Evolutionary conservation across 1,140 invertebrate genomes (phyloP).

Genomic region (Heterodera schachtii): DNA sequence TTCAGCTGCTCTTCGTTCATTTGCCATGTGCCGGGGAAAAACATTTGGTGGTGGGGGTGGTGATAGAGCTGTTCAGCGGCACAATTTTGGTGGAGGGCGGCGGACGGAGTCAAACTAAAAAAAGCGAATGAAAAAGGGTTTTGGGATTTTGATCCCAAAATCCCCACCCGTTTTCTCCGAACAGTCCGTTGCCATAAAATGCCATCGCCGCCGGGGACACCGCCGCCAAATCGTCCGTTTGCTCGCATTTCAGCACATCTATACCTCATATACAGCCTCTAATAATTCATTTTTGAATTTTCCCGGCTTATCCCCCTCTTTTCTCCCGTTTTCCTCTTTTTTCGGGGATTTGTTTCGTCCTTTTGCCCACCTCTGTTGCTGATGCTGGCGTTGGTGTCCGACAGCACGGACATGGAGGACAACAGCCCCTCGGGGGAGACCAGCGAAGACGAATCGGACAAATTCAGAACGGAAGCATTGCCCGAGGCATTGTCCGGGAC

Average conservation of each 20-base stretch:
- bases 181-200: not conserved
- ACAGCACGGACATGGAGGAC: not conserved
- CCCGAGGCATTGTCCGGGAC: not conserved
- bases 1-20: not conserved
- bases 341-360: no score
- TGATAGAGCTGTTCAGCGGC: conserved; percentile 1
- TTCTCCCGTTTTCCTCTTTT: no score
- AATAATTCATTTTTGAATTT: no score
- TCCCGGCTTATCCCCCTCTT: no score
- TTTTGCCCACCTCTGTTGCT: not conserved
- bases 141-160: no score
- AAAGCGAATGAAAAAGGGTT: no score
- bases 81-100: not conserved
- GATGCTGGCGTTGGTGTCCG: not conserved
- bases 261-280: not conserved
- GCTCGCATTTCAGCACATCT: not conserved
- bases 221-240: not conserved
- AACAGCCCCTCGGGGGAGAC: not conserved
- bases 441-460: not conserved
- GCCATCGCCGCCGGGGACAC: not conserved
- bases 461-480: not conserved
- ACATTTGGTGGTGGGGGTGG: not conserved
- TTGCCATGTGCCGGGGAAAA: conserved; percentile 10
- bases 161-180: not conserved
- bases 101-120: not conserved